These are phyloP conservation scores for Noctua janthina DNA, from an alignment of 2,888 invertebrate genomes.

Conservation along the genomic window DNA sequence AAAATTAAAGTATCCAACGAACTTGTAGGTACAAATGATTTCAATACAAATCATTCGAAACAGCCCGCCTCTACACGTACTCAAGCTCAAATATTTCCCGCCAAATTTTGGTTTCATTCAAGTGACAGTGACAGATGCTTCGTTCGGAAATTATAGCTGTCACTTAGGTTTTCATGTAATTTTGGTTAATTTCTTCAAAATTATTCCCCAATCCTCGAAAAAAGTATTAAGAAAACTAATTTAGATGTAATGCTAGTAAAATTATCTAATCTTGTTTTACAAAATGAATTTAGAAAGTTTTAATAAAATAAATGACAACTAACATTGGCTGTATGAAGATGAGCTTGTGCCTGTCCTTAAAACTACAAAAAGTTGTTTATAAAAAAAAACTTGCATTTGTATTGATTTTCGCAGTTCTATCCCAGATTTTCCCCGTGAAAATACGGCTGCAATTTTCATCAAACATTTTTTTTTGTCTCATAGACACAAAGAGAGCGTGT, in stretches of 20 bases:
- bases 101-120: neutral
- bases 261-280: neutral
- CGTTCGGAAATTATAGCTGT: conserved; percentile 42
- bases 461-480: conserved; percentile 57
- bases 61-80: neutral
- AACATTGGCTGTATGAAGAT: conserved; percentile 64
- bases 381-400: conserved; percentile 83
- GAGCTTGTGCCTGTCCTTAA: conserved; percentile 61
- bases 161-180: neutral
- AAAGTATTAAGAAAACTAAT: neutral
- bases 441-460: conserved; percentile 65
- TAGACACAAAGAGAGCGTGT: conserved; percentile 34
- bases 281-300: neutral
- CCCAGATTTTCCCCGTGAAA: conserved; percentile 77
- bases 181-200: neutral
- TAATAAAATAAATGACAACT: conserved; percentile 21
- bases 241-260: neutral
- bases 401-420: conserved; percentile 86
- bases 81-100: conserved; percentile 46
- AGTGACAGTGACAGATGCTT: conserved; percentile 22
- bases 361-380: conserved; percentile 80
- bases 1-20: neutral
- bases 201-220: neutral
- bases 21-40: neutral
- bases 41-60: neutral